These are phyloP conservation scores for Latrodectus elegans DNA, from an alignment of 2,888 invertebrate species.

Conservation along the genomic window DNA sequence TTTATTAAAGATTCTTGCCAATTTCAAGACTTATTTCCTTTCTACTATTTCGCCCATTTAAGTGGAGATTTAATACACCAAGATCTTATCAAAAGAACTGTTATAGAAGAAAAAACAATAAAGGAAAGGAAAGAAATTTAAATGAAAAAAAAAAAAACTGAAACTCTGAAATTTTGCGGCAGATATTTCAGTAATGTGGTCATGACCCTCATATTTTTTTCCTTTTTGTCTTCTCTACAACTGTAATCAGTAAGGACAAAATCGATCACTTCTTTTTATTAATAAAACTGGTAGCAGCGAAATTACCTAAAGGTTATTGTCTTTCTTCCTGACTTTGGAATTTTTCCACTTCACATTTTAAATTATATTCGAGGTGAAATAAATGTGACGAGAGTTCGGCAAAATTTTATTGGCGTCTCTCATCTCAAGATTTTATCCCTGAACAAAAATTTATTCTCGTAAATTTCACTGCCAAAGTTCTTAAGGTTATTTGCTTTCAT, in stretches of 20 bases:
- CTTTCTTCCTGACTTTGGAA: constrained; percentile 7
- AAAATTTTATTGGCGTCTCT: too few species aligned
- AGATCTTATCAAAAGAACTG: constrained; percentile 11
- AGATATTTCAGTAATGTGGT: constrained; percentile 42
- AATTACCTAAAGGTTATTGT: constrained; percentile 35
- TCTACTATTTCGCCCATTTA: background rate
- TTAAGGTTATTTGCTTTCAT: too few species aligned
- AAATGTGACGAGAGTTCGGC: background rate
- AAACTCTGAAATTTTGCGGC: constrained; percentile 22
- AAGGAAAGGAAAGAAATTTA: background rate
- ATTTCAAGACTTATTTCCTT: background rate
- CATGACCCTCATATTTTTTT: constrained; percentile 23
- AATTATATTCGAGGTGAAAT: constrained; percentile 31
- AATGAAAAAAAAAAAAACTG: constrained; percentile 14
- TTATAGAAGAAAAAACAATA: constrained; percentile 10
- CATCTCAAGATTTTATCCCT: too few species aligned
- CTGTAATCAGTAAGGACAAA: constrained; percentile 23
- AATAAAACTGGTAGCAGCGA: constrained; percentile 33
- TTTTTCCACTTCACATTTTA: constrained; percentile 14
- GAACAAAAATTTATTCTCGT: too few species aligned
- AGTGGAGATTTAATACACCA: constrained; percentile 25
- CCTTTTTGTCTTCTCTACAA: background rate
- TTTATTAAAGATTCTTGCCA: too few species aligned
- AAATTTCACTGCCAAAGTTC: too few species aligned
- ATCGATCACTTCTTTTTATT: constrained; percentile 43